Evolutionary conservation across 2,888 invertebrate species (phyloP).

Genomic region (Dicyrtoma fusca): DNA sequence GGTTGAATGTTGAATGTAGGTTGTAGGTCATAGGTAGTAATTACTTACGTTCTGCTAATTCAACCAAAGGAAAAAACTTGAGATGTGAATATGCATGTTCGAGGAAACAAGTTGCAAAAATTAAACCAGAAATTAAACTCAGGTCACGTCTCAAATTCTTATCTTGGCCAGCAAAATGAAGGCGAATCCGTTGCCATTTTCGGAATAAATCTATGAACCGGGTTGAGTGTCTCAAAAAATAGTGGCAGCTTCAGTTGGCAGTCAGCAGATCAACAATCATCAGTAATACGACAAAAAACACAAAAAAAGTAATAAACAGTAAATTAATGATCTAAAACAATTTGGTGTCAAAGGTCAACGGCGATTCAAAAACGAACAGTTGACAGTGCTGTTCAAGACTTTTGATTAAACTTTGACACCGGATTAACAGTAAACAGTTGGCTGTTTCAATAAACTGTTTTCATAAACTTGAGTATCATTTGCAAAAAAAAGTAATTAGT

Average conservation of each 20-base stretch:
- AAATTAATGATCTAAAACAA: too few relatives aligned
- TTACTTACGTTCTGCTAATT: conserved; percentile 20
- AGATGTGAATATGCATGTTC: conserved; percentile 46
- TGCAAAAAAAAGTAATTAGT: not conserved
- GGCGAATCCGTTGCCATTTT: conserved; percentile 39
- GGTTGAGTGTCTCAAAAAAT: conserved; percentile 37
- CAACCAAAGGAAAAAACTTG: conserved; percentile 37
- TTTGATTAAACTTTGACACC: too few relatives aligned
- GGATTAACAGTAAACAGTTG: too few relatives aligned
- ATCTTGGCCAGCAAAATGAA: conserved; percentile 41
- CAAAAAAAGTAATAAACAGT: too few relatives aligned
- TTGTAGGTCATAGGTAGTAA: not conserved
- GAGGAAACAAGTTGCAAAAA: conserved; percentile 46
- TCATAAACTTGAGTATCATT: not conserved
- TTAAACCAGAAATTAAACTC: conserved; percentile 44
- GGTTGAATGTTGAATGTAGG: too few relatives aligned
- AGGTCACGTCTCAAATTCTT: conserved; percentile 37
- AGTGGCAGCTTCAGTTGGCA: conserved; percentile 38
- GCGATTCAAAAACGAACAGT: too few relatives aligned
- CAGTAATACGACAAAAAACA: too few relatives aligned
- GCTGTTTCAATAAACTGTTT: too few relatives aligned
- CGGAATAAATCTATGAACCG: conserved; percentile 36
- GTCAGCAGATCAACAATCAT: too few relatives aligned
- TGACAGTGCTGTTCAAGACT: too few relatives aligned
- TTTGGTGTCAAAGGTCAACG: too few relatives aligned